Evolutionary conservation across 2,797 vertebrate species (phyloP).

Genomic region (Xenops minutus): DNA sequence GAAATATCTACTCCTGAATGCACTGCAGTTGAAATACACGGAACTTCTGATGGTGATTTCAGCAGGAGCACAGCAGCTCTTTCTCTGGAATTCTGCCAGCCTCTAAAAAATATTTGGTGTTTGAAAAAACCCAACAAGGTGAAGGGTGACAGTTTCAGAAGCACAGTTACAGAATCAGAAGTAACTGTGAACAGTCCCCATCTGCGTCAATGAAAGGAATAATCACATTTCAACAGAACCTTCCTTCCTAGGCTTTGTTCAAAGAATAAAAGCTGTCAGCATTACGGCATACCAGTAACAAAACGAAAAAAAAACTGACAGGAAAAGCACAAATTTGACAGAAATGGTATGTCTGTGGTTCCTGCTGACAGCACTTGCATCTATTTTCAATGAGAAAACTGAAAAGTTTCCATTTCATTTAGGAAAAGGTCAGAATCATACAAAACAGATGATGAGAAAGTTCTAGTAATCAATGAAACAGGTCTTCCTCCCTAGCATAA

Average conservation of each 20-base stretch:
- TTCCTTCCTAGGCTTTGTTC: constrained; percentile 36
- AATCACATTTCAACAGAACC: constrained; percentile 30
- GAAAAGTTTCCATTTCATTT: constrained; percentile 20
- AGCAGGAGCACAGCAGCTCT: not conserved
- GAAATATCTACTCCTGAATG: not conserved
- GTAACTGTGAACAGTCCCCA: not conserved
- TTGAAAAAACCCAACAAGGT: not conserved
- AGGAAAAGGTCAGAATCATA: constrained; percentile 17
- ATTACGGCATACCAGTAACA: not conserved
- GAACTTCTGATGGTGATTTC: not conserved
- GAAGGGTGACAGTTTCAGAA: not conserved
- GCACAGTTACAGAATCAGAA: not conserved
- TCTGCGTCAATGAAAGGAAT: constrained; percentile 6
- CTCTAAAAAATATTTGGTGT: not conserved
- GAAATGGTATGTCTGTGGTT: not conserved
- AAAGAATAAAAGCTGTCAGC: constrained; percentile 52
- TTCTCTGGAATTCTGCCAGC: not conserved
- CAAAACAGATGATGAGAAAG: not conserved
- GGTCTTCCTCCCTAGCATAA: not conserved
- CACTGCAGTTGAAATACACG: not conserved
- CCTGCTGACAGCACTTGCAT: not conserved
- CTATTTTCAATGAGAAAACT: not conserved
- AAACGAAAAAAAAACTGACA: constrained; percentile 7
- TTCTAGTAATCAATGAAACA: not conserved
- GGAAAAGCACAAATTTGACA: constrained; percentile 27